Evolutionary conservation across 2,113 vertebrate genomes (phyloP).

Genomic region (Lates calcarifer): DNA sequence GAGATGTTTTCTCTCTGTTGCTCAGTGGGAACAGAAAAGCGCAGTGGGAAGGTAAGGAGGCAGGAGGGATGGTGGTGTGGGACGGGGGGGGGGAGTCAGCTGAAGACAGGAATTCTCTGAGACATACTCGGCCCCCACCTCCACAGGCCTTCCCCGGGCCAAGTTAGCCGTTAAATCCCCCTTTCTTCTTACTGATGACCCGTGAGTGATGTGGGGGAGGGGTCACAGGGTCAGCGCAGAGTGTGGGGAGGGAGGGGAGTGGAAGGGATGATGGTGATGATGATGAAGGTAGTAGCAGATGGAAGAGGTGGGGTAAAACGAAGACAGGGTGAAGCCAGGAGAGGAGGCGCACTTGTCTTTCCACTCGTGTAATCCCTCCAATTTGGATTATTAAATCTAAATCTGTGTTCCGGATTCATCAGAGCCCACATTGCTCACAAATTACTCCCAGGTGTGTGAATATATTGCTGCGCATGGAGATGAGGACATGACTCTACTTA

Average conservation of each 20-base stretch:
- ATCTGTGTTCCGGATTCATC: conserved; percentile 73
- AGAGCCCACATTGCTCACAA: conserved; percentile 65
- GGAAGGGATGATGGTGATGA: conserved; percentile 24
- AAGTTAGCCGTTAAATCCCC: conserved; percentile 81
- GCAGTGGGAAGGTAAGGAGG: conserved; percentile 45
- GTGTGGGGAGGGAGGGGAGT: conserved; percentile 29
- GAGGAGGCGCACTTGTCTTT: conserved; percentile 69
- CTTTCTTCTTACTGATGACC: conserved; percentile 81
- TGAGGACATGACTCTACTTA: conserved; percentile 25
- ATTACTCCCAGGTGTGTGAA: conserved; percentile 76
- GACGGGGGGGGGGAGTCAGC: conserved; percentile 14
- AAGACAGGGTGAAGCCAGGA: conserved; percentile 33
- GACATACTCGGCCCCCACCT: conserved; percentile 51
- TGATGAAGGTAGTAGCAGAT: conserved; percentile 24
- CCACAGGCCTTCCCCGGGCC: conserved; percentile 50
- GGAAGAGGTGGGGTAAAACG: background rate
- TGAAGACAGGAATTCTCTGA: conserved; percentile 69
- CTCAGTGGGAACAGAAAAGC: conserved; percentile 68
- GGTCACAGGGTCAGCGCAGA: conserved; percentile 71
- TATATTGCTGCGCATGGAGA: conserved; percentile 6
- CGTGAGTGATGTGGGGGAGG: conserved; percentile 74
- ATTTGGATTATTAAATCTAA: conserved; percentile 79
- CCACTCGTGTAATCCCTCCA: conserved; percentile 75
- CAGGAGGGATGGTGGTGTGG: too few relatives aligned
- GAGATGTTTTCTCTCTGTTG: conserved; percentile 61